These are phyloP conservation scores for Sorex fumeus DNA, from an alignment of 2,113 vertebrate genomes.

Conservation along the genomic window DNA sequence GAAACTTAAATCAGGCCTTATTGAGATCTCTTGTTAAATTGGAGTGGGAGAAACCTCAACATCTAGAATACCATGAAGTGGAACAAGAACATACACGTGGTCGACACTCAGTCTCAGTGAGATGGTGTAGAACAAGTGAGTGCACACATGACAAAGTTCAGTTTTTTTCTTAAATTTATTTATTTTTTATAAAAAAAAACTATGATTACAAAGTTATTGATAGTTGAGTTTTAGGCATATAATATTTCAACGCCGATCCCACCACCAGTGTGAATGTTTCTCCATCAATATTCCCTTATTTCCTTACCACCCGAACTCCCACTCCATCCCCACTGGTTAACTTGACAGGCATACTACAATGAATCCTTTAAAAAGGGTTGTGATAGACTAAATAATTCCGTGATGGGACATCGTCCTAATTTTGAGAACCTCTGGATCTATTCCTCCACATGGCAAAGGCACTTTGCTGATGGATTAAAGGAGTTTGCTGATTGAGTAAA, in stretches of 20 bases:
- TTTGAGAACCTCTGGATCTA: not conserved
- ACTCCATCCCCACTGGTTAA: too few species aligned
- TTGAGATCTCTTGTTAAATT: not conserved
- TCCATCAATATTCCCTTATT: too few species aligned
- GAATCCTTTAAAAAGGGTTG: not conserved
- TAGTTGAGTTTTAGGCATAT: too few species aligned
- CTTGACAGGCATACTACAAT: too few species aligned
- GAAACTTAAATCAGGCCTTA: conserved; percentile 26
- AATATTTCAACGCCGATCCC: too few species aligned
- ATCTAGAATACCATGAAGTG: not conserved
- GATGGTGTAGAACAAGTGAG: too few species aligned
- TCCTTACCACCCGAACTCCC: too few species aligned
- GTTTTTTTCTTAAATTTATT: not conserved
- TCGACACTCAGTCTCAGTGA: too few species aligned
- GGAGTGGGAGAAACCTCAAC: not conserved
- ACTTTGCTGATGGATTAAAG: conserved; percentile 1
- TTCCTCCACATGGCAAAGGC: not conserved
- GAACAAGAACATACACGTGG: not conserved
- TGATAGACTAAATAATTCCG: not conserved
- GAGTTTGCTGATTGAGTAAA: not conserved
- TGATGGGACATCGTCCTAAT: not conserved
- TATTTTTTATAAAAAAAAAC: too few species aligned
- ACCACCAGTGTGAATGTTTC: too few species aligned
- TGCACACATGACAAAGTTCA: not conserved
- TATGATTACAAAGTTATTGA: too few species aligned